These are phyloP conservation scores for Spheniscus humboldti DNA, from an alignment of 2,797 vertebrate genomes.

Conservation along the genomic window DNA sequence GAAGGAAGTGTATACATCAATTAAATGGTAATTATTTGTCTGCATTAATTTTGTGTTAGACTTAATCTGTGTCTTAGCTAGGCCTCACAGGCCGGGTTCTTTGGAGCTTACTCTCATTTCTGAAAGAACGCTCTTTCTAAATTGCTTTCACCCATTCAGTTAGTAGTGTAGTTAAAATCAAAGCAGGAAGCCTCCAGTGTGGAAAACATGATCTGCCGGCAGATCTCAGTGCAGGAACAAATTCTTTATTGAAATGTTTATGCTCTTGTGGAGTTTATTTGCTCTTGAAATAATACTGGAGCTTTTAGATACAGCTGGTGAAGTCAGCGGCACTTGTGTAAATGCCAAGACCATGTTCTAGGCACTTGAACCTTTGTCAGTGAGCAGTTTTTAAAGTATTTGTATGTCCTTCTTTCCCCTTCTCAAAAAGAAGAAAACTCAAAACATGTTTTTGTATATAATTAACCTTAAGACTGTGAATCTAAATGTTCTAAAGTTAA, in stretches of 20 bases:
- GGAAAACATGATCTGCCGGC: neutral
- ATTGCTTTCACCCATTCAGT: neutral
- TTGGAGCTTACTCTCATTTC: neutral
- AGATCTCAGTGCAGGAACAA: neutral
- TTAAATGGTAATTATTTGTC: neutral
- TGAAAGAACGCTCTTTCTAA: neutral
- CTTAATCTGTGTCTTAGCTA: neutral
- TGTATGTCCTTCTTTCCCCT: neutral
- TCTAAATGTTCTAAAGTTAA: neutral
- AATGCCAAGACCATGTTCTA: neutral
- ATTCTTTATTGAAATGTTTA: neutral
- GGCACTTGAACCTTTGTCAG: neutral
- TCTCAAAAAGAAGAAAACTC: neutral
- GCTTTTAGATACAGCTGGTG: neutral
- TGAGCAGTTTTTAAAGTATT: neutral
- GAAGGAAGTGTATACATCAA: neutral
- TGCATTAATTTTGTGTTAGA: fast-evolving
- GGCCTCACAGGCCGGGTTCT: neutral
- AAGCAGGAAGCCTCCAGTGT: neutral
- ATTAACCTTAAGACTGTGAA: neutral
- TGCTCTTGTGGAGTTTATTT: neutral
- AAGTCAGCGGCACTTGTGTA: neutral
- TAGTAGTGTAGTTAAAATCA: neutral
- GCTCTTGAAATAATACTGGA: neutral
- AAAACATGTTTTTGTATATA: neutral